These are phyloP conservation scores for Hirundo rustica DNA, from an alignment of 2,797 vertebrate genomes.

Conservation along the genomic window DNA sequence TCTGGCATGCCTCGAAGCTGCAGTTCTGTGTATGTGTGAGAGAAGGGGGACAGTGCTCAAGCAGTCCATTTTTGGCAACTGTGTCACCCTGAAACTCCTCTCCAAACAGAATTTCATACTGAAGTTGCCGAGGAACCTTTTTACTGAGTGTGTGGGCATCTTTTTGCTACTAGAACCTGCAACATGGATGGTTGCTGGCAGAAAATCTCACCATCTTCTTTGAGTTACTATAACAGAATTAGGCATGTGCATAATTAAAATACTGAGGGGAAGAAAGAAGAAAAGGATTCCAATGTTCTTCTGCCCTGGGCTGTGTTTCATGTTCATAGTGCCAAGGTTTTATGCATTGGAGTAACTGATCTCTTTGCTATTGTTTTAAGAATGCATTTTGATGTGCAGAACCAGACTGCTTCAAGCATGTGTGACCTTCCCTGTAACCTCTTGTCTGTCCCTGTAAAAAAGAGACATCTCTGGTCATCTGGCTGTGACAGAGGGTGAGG, in stretches of 20 bases:
- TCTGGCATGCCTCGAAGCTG: not conserved
- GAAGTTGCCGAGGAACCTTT: not conserved
- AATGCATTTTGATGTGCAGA: not conserved
- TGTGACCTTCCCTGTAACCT: not conserved
- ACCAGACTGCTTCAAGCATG: not conserved
- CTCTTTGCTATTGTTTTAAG: not conserved
- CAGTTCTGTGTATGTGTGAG: not conserved
- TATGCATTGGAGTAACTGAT: not conserved
- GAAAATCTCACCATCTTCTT: not conserved
- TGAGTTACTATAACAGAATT: not conserved
- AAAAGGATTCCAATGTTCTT: not conserved
- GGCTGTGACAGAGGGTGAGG: not conserved
- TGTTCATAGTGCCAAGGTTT: slow-evolving; percentile 32
- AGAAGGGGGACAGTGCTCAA: not conserved
- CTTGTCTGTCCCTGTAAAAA: not conserved
- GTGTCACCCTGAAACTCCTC: not conserved
- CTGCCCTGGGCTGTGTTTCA: not conserved
- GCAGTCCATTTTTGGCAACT: not conserved
- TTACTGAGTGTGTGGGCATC: not conserved
- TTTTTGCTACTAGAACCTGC: not conserved
- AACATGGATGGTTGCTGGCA: not conserved
- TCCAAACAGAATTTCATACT: not conserved
- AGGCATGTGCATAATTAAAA: not conserved
- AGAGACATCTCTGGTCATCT: not conserved
- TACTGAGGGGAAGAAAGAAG: not conserved